Evolutionary conservation across 1,140 invertebrate genomes (phyloP).

Genomic region (Zaprionus capensis): DNA sequence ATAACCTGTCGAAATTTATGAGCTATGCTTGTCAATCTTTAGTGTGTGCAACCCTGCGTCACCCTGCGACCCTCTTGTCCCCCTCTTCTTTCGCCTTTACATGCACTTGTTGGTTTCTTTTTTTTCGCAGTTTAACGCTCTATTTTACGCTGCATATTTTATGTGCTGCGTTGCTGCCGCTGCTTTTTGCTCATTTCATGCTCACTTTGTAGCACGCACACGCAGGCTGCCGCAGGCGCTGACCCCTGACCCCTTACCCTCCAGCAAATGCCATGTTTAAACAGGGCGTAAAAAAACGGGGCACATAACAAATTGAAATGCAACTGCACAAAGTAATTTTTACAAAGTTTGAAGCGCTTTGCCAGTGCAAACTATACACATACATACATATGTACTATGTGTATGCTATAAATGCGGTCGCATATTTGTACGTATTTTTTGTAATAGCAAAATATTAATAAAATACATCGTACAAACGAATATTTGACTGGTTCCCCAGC

Average conservation of each 20-base stretch:
- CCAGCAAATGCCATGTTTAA: slow-evolving; percentile 6
- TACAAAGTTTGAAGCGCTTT: slow-evolving; percentile 60
- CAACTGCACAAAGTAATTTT: slow-evolving; percentile 65
- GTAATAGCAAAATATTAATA: slow-evolving; percentile 73
- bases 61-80: not conserved
- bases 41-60: not conserved
- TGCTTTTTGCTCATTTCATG: slow-evolving; percentile 56
- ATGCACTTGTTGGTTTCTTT: not conserved
- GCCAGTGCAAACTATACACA: not conserved
- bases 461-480: slow-evolving; percentile 37
- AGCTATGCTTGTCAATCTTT: slow-evolving; percentile 29
- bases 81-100: not conserved
- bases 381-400: not conserved
- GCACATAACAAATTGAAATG: slow-evolving; percentile 61
- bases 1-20: slow-evolving; percentile 25
- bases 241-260: not conserved
- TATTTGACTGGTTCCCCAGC: slow-evolving; percentile 46
- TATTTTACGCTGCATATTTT: slow-evolving; percentile 50
- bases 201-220: slow-evolving; percentile 48
- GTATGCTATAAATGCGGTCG: slow-evolving; percentile 31
- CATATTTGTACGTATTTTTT: slow-evolving; percentile 35
- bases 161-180: slow-evolving; percentile 30
- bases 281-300: slow-evolving; percentile 25
- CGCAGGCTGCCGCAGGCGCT: not conserved
- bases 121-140: slow-evolving; percentile 45